Evolutionary conservation across 2,113 vertebrate genomes (phyloP), one percentile per base, ranked within the genome.

Genomic region (Bagarius yarrelli): DNA sequence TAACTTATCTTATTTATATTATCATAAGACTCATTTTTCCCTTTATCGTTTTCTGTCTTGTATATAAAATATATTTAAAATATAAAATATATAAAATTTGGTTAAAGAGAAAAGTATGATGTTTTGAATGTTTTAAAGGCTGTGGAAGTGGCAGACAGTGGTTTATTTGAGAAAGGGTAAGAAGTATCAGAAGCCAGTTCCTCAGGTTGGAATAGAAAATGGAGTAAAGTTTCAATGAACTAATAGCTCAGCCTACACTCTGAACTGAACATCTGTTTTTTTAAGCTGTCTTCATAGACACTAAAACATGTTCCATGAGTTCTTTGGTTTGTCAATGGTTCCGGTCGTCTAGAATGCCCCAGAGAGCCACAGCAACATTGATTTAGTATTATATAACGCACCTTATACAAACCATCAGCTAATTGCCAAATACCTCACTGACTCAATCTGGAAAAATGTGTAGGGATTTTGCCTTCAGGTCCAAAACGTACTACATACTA

Each of bases 11-110:
- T 40, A 40, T 40, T 40, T 87, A 81, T 76, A 76, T 85, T 79
- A 84, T 85, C 87, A 78, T 85, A 81, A 85, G 79, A 30, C 76
- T 83, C 25, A 14, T 40, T 79, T 83, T 84, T 12, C 55, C 66
- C 30, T 30, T 23, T 21, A 74, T 8, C 16, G 25, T 79, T 30
- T 18, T 71, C 32, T 71, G 25, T 8, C 64, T 59, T 59, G 55
- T 64, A 40, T 4, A 40, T 40, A n/a, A n/a, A n/a, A n/a, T n/a
- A n/a, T n/a, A n/a, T n/a, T n/a, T n/a, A n/a, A n/a, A n/a, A n/a
- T n/a, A n/a, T n/a, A n/a, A n/a, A n/a, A 40, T 40, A 40, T 3
- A 83, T 55, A 32, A 32, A 82, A 78, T 83, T 70, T 74, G 75
- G 75, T 78, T 79, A 83, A 76, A 64, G 56, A 76, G 40, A 60